Percentiles rank a stretch among this genome's conserved stretches.
Conservation (phyloP, 53 echinoderm and acorn worm genomes). For the Henricia sp. region DNA sequence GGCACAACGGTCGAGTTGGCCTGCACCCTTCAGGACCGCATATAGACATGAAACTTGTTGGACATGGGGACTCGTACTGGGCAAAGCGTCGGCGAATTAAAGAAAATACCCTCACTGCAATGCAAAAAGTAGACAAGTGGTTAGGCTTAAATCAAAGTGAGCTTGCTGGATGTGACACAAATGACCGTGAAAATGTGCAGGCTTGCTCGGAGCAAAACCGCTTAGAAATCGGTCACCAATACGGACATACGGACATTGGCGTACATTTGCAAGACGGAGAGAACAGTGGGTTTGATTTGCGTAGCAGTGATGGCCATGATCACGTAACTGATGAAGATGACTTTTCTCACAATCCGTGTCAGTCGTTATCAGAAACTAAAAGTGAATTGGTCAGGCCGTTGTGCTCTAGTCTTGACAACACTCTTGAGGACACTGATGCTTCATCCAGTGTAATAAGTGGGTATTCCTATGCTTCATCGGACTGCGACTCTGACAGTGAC, state of each 20-base stretch:
- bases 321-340: too few relatives aligned
- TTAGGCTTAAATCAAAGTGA: background rate
- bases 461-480: background rate
- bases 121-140: constrained; percentile 1
- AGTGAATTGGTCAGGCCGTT: too few relatives aligned
- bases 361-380: too few relatives aligned
- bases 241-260: too few relatives aligned
- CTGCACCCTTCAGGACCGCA: too few relatives aligned
- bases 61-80: constrained; percentile 14
- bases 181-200: background rate
- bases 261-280: too few relatives aligned
- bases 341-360: too few relatives aligned
- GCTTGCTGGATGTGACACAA: background rate
- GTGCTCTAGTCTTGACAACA: background rate
- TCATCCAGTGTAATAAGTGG: background rate
- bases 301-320: too few relatives aligned
- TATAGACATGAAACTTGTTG: background rate
- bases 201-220: background rate
- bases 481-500: background rate
- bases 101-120: background rate
- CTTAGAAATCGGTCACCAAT: too few relatives aligned
- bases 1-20: too few relatives aligned
- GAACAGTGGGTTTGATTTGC: too few relatives aligned
- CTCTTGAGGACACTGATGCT: background rate
- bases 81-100: background rate